Evolutionary conservation across 2,113 vertebrate species (phyloP), one percentile per base, ranked within the genome.

Genomic region (Brienomyrus brachyistius): DNA sequence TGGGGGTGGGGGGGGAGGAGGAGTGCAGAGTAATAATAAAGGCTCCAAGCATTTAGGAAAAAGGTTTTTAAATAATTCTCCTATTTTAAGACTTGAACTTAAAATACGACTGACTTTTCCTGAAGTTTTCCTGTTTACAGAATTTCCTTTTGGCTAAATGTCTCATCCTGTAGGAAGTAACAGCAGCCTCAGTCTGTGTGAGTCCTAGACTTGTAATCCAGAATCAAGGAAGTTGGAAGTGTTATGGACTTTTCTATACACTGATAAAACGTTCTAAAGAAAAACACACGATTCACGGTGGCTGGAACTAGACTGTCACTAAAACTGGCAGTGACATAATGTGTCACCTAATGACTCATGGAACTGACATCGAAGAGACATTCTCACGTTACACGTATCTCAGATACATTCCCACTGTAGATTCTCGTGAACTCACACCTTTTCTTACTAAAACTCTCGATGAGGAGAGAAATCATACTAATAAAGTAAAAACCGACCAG

Each of bases 21-120:
- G 3, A 40, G 5, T 80, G 31, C 9, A 10, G 23, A 52, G 74
- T 89, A 35, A 10, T 83, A 80, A 43, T 48, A 87, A 86, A 40
- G 47, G 50, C 9, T 15, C 45, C 19, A 77, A 74, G 48, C 45
- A 86, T 90, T 89, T 56, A 70, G 56, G 47, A 52, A 87, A 70
- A 48, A 27, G 62, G 56, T 82, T 88, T 74, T 88, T 40, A 82
- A 91, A 88, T 90, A 90, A 77, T 11, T 6, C 1, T 43, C 21
- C 82, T 93, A 89, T 92, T 91, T 94, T 91, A 90, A 89, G 50
- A 88, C 50, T 9, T 48, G 47, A 77, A 89, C 82, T 87, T 15
- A 92, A 92, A 90, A 91, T 59, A 89, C 90, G 23, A n/a, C 40
- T 21, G 47, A 85, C 13, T 87, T 90, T 87, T 90, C 56, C 89